Evolutionary conservation across 2,113 vertebrate genomes (phyloP).

Genomic region (Microcebus tavaratra): DNA sequence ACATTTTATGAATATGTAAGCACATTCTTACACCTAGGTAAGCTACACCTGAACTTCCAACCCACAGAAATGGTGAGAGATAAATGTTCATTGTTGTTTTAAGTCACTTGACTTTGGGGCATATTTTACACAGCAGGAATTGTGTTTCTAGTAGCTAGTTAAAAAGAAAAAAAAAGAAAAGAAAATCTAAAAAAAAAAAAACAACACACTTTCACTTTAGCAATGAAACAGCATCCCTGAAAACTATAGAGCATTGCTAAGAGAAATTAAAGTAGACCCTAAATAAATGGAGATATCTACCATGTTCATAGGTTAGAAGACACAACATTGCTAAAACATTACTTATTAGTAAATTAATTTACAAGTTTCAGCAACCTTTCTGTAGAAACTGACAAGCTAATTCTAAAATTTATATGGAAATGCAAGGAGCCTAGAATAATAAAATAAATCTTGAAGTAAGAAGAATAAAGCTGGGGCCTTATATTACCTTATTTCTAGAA

Average conservation of each 20-base stretch:
- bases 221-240: background rate
- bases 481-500: background rate
- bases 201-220: background rate
- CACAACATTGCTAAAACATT: background rate
- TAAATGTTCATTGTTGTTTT: background rate
- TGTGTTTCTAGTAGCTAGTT: background rate
- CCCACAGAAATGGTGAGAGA: background rate
- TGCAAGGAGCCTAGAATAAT: background rate
- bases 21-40: background rate
- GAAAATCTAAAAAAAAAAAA: background rate
- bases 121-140: background rate
- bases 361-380: background rate
- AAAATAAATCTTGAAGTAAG: conserved; percentile 6
- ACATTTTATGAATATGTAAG: too few species aligned
- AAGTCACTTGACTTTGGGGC: background rate
- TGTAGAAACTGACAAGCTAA: background rate
- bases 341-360: background rate
- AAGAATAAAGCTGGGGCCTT: background rate
- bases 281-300: background rate
- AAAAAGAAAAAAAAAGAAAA: background rate
- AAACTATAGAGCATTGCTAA: background rate
- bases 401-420: conserved; percentile 12
- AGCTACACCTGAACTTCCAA: background rate
- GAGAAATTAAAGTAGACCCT: background rate
- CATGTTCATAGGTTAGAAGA: background rate